Evolutionary conservation across 2,888 invertebrate genomes (phyloP).

Genomic region (Pristionchus maxplancki): DNA sequence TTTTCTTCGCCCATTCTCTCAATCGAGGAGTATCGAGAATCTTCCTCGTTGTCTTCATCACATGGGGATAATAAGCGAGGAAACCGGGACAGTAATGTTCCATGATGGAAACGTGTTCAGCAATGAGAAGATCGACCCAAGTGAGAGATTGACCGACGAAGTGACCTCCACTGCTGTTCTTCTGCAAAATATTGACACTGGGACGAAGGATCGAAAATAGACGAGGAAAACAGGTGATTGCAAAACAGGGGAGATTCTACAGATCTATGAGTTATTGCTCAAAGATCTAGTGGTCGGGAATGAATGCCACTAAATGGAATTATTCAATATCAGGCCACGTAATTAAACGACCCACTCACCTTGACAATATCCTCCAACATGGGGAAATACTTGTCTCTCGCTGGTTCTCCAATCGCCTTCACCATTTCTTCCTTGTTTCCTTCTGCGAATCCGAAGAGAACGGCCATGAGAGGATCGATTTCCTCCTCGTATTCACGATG

Average conservation of each 20-base stretch:
- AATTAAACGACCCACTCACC: neutral
- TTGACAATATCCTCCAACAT: neutral
- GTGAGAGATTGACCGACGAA: neutral
- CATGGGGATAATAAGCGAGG: neutral
- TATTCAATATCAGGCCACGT: too few relatives aligned
- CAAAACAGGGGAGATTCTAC: neutral
- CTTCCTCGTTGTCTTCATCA: neutral
- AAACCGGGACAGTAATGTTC: neutral
- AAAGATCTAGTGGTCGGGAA: too few relatives aligned
- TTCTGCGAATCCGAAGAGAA: neutral
- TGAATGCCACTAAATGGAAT: too few relatives aligned
- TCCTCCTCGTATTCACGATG: neutral
- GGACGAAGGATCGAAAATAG: neutral
- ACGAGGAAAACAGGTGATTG: neutral
- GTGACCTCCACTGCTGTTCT: neutral
- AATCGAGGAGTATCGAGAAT: neutral
- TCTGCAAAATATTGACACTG: neutral
- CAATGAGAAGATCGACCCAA: slow-evolving; percentile 19
- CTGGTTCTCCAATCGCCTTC: neutral
- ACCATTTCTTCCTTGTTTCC: neutral
- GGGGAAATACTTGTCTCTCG: neutral
- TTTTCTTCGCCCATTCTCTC: neutral
- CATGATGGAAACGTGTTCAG: neutral
- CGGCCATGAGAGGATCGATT: neutral
- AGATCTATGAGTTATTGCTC: too few relatives aligned